Evolutionary conservation across 2,797 vertebrate genomes (phyloP).

Genomic region (Phrynocephalus forsythii): DNA sequence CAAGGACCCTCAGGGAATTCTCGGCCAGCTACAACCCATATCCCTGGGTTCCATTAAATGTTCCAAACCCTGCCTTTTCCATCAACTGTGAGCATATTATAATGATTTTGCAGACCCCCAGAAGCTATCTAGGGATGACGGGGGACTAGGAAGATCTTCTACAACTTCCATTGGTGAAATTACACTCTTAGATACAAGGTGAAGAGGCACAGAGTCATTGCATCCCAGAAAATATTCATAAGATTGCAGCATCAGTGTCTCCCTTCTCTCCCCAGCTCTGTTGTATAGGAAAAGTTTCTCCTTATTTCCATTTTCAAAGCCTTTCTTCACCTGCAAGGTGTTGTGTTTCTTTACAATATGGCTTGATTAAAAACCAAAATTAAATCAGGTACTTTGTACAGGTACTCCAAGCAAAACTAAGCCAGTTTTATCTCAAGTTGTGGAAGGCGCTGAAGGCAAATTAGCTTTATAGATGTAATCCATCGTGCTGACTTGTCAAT

Average conservation of each 20-base stretch:
- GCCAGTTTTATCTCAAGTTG: not conserved
- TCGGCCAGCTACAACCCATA: too few species aligned
- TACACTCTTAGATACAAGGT: not conserved
- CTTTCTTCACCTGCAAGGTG: not conserved
- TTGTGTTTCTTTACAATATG: not conserved
- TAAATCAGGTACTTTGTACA: not conserved
- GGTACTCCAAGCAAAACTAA: conserved; percentile 4
- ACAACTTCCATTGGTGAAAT: not conserved
- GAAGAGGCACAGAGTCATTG: not conserved
- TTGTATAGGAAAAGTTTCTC: not conserved
- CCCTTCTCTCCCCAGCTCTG: not conserved
- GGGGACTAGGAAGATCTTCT: too few species aligned
- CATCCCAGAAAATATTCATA: not conserved
- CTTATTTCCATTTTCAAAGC: not conserved
- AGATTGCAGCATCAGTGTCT: too few species aligned
- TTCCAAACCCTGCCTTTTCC: not conserved
- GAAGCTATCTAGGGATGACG: not conserved
- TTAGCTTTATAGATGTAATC: conserved; percentile 17
- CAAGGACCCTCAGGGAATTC: too few species aligned
- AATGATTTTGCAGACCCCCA: not conserved
- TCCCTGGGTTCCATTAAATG: too few species aligned
- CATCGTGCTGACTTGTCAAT: not conserved
- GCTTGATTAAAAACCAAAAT: conserved; percentile 4
- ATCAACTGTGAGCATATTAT: not conserved
- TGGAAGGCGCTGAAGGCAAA: not conserved